Evolutionary conservation across 2,797 vertebrate species (phyloP).

Genomic region (Gallirallus australis): DNA sequence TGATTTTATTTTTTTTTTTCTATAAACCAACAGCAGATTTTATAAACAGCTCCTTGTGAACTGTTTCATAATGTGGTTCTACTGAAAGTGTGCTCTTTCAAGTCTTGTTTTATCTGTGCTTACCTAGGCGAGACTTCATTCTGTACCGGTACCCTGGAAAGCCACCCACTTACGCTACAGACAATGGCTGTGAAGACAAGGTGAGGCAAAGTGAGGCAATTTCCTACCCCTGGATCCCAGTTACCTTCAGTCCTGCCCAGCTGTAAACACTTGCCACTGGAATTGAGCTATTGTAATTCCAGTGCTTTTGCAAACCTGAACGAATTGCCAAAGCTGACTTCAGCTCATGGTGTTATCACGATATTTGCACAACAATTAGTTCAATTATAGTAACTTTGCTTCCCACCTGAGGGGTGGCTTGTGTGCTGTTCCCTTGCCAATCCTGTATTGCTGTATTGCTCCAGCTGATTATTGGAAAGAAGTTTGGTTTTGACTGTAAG

Average conservation of each 20-base stretch:
- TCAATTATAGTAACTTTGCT: not conserved
- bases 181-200: slow-evolving; percentile 87
- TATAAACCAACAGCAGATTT: not conserved
- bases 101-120: slow-evolving; percentile 24
- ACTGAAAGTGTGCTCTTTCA: not conserved
- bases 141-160: slow-evolving; percentile 93
- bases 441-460: not conserved
- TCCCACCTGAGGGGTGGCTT: not conserved
- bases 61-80: not conserved
- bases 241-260: not conserved
- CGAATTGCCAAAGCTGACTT: not conserved
- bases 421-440: not conserved
- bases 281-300: not conserved
- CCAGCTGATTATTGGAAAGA: not conserved
- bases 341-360: not conserved
- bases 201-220: slow-evolving; percentile 69
- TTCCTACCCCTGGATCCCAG: not conserved
- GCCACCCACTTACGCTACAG: slow-evolving; percentile 85
- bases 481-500: not conserved
- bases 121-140: slow-evolving; percentile 86
- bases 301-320: not conserved
- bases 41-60: not conserved
- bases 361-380: not conserved
- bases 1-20: not conserved
- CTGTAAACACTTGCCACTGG: not conserved